A percentile compares a stretch with the other conserved stretches of the same genome.
phyloP scores from a whole-genome alignment of 2,113 vertebrate genomes.

The Onychorhynchus coronatus region DNA sequence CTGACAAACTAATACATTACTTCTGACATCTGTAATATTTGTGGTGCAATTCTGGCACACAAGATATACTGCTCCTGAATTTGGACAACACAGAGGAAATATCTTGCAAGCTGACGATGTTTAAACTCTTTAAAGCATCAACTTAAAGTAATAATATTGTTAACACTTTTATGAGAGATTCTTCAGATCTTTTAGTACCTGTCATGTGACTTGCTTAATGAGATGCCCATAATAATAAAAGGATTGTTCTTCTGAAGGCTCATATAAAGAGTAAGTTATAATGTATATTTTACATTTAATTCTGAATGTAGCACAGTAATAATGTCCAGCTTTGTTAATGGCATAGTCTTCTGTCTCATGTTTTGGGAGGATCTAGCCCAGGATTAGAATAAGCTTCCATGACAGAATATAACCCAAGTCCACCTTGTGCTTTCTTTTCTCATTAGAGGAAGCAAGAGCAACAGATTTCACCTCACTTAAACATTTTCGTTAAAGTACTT shows the following conservation, averaged over 20 bases:
- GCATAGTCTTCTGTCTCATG: neutral
- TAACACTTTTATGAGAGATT: neutral
- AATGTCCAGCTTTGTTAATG: neutral
- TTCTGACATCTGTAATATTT: neutral
- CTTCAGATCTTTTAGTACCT: neutral
- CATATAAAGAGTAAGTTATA: neutral
- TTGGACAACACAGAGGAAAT: neutral
- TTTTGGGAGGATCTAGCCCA: neutral
- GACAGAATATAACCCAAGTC: neutral
- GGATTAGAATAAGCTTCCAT: neutral
- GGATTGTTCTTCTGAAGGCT: neutral
- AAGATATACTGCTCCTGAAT: neutral
- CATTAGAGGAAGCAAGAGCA: neutral
- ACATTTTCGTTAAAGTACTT: neutral
- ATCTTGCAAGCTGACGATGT: neutral
- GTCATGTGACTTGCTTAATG: neutral
- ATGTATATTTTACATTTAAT: neutral
- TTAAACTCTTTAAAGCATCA: neutral
- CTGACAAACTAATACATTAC: neutral
- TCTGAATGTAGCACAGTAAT: neutral
- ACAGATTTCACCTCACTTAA: neutral
- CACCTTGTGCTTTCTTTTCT: neutral
- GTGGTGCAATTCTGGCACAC: neutral
- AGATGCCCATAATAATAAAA: neutral
- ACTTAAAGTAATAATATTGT: neutral